Evolutionary conservation across 2,888 invertebrate genomes (phyloP), one percentile per base, ranked within the genome.

Genomic region (Drosophila lacicola): DNA sequence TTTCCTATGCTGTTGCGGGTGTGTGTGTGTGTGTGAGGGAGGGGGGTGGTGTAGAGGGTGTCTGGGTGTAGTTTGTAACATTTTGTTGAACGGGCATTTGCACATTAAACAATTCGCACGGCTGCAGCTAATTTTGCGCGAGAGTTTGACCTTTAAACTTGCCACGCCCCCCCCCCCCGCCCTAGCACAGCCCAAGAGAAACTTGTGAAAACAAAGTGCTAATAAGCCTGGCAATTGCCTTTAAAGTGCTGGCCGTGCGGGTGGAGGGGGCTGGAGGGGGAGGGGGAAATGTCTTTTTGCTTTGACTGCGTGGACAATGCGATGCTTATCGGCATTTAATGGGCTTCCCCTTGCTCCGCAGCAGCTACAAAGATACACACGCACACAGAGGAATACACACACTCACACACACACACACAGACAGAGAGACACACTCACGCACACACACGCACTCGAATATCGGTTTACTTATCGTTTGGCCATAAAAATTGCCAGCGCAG

Each of bases 381-480:
- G 51, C 58, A 63, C 21, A 55, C 8, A 46, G 17, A 17, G 17
- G 17, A 17, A 17, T 17, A 17, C 50, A 58, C 46, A 68, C 45
- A 44, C 11, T 14, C 6, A 56, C 46, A 11, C 21, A 66, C 34
- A 44, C 42, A 71, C 47, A 68, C 61, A 78, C 65, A 62, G 76
- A 68, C 42, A 71, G 45, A 68, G 58, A 74, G 61, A 62, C 76
- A 68, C 42, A 44, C 11, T 19, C 8, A 56, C 46, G 8, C 21
- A 66, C 34, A 46, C 42, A 70, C 47, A 71, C 61, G 76, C 67
- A 62, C 78, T 78, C 89, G 88, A 82, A 88, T 88, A 89, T 86
- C 89, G 90, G 89, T 90, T 90, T 90, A 89, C 86, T 89, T 89
- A 89, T 89, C 88, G 90, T 77, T 88, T 79, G 90, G 86, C 90